Evolutionary conservation across 2,797 vertebrate genomes (phyloP).

Genomic region (Poecilia gillii): DNA sequence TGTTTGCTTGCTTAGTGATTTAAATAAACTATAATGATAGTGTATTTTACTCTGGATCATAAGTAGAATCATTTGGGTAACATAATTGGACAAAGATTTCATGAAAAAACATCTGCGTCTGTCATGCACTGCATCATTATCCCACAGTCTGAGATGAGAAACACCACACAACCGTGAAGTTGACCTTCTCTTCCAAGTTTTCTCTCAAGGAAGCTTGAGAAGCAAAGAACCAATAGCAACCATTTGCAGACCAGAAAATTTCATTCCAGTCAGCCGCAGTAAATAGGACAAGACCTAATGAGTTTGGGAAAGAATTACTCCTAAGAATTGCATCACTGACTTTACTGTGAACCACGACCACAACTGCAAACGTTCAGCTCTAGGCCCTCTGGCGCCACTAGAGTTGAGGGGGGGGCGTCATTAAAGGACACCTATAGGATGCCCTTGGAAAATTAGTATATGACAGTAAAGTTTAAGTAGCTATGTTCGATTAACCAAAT

Average conservation of each 20-base stretch:
- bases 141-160: conserved; percentile 10
- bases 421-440: conserved; percentile 13
- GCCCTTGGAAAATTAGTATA: too few relatives aligned
- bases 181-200: conserved; percentile 16
- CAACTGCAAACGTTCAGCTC: conserved; percentile 16
- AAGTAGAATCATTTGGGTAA: conserved; percentile 23
- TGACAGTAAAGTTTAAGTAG: neutral
- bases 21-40: conserved; percentile 38
- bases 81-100: conserved; percentile 47
- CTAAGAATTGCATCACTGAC: conserved; percentile 53
- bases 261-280: conserved; percentile 44
- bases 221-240: conserved; percentile 41
- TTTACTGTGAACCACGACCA: conserved; percentile 46
- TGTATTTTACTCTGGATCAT: conserved; percentile 5
- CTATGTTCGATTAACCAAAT: too few relatives aligned
- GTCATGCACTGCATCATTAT: conserved; percentile 35
- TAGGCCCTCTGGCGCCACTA: conserved; percentile 25
- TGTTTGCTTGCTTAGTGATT: conserved; percentile 42
- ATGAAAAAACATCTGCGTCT: conserved; percentile 32
- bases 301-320: conserved; percentile 60
- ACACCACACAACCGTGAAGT: neutral
- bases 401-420: neutral
- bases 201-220: conserved; percentile 14
- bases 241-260: conserved; percentile 40
- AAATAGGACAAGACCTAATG: conserved; percentile 47